These are phyloP conservation scores for Ariopsis seemanni DNA, from an alignment of 2,113 vertebrate genomes.

Conservation along the genomic window DNA sequence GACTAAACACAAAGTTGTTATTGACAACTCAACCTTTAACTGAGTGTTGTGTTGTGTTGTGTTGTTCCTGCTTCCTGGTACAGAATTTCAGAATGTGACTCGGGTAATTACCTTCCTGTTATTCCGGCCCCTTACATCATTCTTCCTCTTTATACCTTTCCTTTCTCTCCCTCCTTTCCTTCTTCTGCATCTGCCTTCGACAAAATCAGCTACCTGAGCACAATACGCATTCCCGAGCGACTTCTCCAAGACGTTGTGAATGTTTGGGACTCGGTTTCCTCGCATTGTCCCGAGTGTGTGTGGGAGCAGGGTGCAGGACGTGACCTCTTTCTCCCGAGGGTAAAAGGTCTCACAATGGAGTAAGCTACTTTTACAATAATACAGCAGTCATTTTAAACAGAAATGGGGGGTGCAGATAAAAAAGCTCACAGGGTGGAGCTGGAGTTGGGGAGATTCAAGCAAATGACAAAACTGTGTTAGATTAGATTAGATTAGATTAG, in stretches of 20 bases:
- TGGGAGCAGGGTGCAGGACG: constrained; percentile 4
- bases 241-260: constrained; percentile 1
- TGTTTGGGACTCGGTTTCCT: constrained; percentile 37
- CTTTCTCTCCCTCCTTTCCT: not conserved
- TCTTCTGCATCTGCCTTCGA: not conserved
- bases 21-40: not conserved
- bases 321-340: constrained; percentile 17
- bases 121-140: not conserved
- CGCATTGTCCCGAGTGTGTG: constrained; percentile 39
- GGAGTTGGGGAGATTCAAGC: not conserved
- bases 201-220: constrained; percentile 3
- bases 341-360: constrained; percentile 36
- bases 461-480: not conserved
- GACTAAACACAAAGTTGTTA: not conserved
- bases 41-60: not conserved
- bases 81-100: not conserved
- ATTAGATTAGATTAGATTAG: no score
- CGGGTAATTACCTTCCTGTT: constrained; percentile 2
- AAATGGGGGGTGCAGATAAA: not conserved
- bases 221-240: constrained; percentile 5
- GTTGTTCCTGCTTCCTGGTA: constrained; percentile 1
- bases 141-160: not conserved
- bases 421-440: not conserved
- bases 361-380: not conserved
- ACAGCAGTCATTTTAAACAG: not conserved